Percentiles rank a stretch among this genome's conserved stretches.
phyloP scores from a whole-genome alignment of 2,888 invertebrate species.

The Dryobota labecula region DNA sequence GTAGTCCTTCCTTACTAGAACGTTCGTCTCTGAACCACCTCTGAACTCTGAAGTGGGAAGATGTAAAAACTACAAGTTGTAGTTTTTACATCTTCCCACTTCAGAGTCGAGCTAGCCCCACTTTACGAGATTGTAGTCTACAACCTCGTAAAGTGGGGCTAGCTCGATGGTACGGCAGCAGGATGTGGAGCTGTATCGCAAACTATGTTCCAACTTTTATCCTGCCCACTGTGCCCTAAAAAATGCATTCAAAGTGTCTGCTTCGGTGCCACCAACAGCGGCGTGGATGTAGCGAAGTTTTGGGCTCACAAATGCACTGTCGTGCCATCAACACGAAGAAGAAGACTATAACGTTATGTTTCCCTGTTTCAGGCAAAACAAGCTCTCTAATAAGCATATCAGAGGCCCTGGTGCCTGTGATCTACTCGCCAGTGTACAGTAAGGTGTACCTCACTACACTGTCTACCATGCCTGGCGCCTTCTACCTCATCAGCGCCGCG shows the following conservation, averaged over 20 bases:
- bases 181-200: background rate
- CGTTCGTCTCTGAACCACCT: too few relatives aligned
- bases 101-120: too few relatives aligned
- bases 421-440: constrained; percentile 90
- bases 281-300: background rate
- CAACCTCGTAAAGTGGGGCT: background rate
- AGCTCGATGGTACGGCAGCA: too few relatives aligned
- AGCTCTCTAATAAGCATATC: constrained; percentile 91
- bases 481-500: constrained; percentile 89
- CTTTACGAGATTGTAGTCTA: too few relatives aligned
- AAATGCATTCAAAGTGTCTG: background rate
- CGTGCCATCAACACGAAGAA: background rate
- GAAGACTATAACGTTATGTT: background rate
- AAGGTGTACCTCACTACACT: constrained; percentile 89
- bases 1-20: too few relatives aligned
- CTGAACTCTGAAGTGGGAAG: too few relatives aligned
- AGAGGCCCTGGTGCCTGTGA: constrained; percentile 90
- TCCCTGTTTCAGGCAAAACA: constrained; percentile 83
- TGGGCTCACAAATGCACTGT: background rate
- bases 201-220: too few relatives aligned
- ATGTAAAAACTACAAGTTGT: too few relatives aligned
- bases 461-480: constrained; percentile 88
- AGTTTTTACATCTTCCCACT: too few relatives aligned
- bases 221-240: background rate
- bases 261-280: background rate